Evolutionary conservation across 1,140 invertebrate species (phyloP), one percentile per base, ranked within the genome.

Genomic region (Fopius arisanus): DNA sequence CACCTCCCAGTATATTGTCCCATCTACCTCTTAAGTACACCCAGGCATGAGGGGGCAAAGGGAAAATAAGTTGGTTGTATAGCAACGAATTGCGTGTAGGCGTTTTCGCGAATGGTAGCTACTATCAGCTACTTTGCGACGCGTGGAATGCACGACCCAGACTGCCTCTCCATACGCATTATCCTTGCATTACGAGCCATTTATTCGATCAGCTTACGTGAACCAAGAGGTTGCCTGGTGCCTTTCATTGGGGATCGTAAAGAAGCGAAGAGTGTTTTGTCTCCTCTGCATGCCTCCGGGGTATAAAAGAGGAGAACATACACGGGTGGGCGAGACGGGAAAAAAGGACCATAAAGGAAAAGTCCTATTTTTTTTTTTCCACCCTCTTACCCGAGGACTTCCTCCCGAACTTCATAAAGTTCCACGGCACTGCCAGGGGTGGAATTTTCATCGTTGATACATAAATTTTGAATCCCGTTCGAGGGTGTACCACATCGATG

Each of bases 181-280:
- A 78, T 77, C 75, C 65, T 66, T 67, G 69, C 75, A 72, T 74
- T 77, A 76, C 74, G 72, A 59, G 67, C 75, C 41, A 75, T 77
- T 74, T 76, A 74, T 78, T 77, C 72, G 75, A 72, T 68, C 54
- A 26, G 54, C 54, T 59, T 19, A 28, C 54, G 54, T 26, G 54
- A 59, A 59, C 5, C 54, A 21, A 26, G 23, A 59, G 19, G 23
- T 37, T 37, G 54, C 3, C 54, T 59, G 54, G 54, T 51, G 43
- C 43, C 23, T 59, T 59, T 28, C 54, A 59, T 59, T 59, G 54
- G 10, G 54, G 21, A 21, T 59, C 54, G 54, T 59, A 59, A 59
- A 59, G 54, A 59, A 59, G 43, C n/a, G 43, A 14, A 51, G 23
- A 59, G 54, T 59, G 54, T 59, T 59, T 59, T 59, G 54, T 59